A percentile compares a stretch with the other conserved stretches of the same genome.
Evolutionary conservation across 2,797 vertebrate species (phyloP).

Genomic region (Eutrigla gurnardus): DNA sequence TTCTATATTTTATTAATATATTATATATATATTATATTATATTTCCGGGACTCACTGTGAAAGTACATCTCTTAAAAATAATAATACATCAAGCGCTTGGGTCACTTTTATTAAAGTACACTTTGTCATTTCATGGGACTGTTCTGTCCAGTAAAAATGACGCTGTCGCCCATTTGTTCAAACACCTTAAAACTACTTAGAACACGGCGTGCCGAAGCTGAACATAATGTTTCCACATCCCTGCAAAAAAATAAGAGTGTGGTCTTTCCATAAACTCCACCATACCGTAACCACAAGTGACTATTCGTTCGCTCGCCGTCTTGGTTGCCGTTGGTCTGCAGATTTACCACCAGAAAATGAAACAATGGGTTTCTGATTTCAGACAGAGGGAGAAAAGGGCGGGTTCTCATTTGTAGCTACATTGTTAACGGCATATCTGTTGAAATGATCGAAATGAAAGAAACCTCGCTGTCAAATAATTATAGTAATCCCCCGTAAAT

Average conservation of each 20-base stretch:
- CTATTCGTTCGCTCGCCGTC: background rate
- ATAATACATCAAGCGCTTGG: constrained; percentile 13
- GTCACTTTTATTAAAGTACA: constrained; percentile 12
- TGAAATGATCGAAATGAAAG: too few relatives aligned
- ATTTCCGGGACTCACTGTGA: constrained; percentile 4
- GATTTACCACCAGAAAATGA: background rate
- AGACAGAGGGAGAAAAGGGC: background rate
- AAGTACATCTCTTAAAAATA: constrained; percentile 17
- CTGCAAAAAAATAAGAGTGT: background rate
- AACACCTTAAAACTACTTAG: constrained; percentile 8
- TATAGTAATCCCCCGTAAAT: too few relatives aligned
- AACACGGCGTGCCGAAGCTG: constrained; percentile 4
- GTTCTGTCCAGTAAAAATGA: constrained; percentile 10
- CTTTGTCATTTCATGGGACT: constrained; percentile 9
- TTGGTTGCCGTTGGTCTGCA: background rate
- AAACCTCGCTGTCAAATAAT: too few relatives aligned
- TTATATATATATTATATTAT: too few relatives aligned
- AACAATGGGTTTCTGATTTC: background rate
- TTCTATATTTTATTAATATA: too few relatives aligned
- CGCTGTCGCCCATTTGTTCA: constrained; percentile 13
- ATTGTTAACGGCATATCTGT: too few relatives aligned
- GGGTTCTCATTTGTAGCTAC: background rate
- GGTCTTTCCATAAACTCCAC: background rate
- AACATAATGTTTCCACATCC: background rate
- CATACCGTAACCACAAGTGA: background rate